Evolutionary conservation across 2,888 invertebrate genomes (phyloP).

Genomic region (Leucania comma): DNA sequence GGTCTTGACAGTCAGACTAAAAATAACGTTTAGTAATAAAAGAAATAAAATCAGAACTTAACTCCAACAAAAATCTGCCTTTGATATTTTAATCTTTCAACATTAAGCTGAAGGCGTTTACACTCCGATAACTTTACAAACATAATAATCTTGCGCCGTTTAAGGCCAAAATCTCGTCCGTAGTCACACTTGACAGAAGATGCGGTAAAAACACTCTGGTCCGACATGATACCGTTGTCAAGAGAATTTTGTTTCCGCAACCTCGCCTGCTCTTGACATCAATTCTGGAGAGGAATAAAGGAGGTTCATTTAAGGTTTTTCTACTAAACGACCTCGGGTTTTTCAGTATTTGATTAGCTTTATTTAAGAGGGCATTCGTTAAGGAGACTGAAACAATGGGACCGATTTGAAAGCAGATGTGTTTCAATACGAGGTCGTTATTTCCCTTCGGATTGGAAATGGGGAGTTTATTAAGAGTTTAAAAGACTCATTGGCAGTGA

Average conservation of each 20-base stretch:
- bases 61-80: constrained; percentile 36
- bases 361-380: constrained; percentile 48
- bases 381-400: constrained; percentile 43
- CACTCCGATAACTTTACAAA: constrained; percentile 57
- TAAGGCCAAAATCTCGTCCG: constrained; percentile 53
- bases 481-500: constrained; percentile 17
- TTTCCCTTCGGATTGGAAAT: constrained; percentile 25
- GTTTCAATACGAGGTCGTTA: constrained; percentile 49
- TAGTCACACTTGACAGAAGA: constrained; percentile 38
- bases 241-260: constrained; percentile 68
- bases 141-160: constrained; percentile 61
- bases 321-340: constrained; percentile 62
- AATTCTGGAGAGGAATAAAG: constrained; percentile 71
- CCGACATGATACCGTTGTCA: constrained; percentile 64
- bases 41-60: constrained; percentile 21
- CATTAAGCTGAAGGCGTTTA: constrained; percentile 49
- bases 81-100: constrained; percentile 37
- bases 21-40: constrained; percentile 8
- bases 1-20: no score
- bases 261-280: constrained; percentile 74
- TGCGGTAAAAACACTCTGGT: constrained; percentile 63
- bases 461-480: constrained; percentile 41
- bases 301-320: constrained; percentile 63
- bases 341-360: constrained; percentile 66
- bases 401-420: constrained; percentile 42